Evolutionary conservation across 2,888 invertebrate genomes (phyloP), one percentile per base, ranked within the genome.

Genomic region (Furcula furcula): DNA sequence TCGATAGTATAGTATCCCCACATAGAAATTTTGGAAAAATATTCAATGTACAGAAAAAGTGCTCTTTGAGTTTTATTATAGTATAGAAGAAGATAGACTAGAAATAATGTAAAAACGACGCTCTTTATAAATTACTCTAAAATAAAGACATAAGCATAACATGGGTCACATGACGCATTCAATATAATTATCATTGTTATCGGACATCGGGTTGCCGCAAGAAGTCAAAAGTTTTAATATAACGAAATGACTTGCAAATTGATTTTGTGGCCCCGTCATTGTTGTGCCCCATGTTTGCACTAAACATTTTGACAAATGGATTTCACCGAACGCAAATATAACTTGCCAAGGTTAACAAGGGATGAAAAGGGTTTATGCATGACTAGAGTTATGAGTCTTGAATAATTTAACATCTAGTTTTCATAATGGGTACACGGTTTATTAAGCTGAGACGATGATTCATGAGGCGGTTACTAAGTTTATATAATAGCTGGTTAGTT

Each of bases 301-400:
- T 23, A 37, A 55, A 38, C 23, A 44, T 14, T 47, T 48, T 59
- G 50, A 59, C 42, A 52, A 56, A 60, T 46, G 41, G 52, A 49
- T 31, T 43, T 31, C 13, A 28, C n/a, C 21, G 21, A 10, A 12
- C 1, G 12, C 28, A 42, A 52, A 40, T 44, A 36, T 29, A 44
- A 36, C 27, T 40, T 18, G 10, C 36, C 53, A 60, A 59, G 60
- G 52, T 49, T 40, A 36, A 46, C 26, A 46, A 48, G 45, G 46
- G 50, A 44, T 48, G 42, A 43, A 55, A 57, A 45, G 46, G 41
- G 42, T 51, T 60, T 61, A 65, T 64, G 59, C 43, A 55, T 59
- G 46, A 34, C 51, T 40, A 49, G 46, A 48, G 52, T 56, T 55
- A 53, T 54, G 29, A 31, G 4, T 29, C 38, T 39, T 57, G 58